Base-by-base conservation (phyloP, 2,888 invertebrate genomes). In the Omphaloscelis lunosa region DNA sequence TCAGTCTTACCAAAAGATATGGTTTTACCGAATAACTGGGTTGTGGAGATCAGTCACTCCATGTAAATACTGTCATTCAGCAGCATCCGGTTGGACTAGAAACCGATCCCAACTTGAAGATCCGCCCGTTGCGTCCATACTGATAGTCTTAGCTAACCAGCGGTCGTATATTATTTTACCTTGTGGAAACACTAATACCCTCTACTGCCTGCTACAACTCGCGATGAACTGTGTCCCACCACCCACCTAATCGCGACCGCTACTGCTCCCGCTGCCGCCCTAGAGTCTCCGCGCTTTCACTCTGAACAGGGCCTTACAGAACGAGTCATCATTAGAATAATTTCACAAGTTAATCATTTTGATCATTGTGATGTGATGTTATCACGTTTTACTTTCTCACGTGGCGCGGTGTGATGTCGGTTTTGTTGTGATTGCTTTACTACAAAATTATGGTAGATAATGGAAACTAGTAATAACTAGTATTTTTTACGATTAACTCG, bases 301-400 rank as follows among this genome's bases (percentile, higher is more conserved):
- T 4, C 8, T 39, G 7, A 0, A 11, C 58, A 0, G 6, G 15
- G 39, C 8, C 58, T 75, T 39, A 41, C 58, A 11, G 15, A 39
- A 41, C 20, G 15, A 74, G 48, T 41, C 59, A 68, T 48, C 8
- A 70, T 67, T 86, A 53, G 34, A 75, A 69, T 65, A 6, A 65
- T 72, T 86, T 51, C 41, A 61, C 65, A 66, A 84, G 65, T 79
- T 61, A 45, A 86, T 65, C 58, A 68, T 61, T 45, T 29, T 58
- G 63, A 75, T 34, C 34, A 34, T 34, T 59, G 61, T 48, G 59
- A 69, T 75, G 62, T 51, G 70, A 69, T 72, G 20, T 20, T 66
- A 82, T 76, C 86, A 85, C 77, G 83, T 76, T 84, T 80, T n/a
- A 41, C 61, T 73, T 80, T 74, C 82, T 84, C 82, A 82, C 82